Evolutionary conservation across 2,888 invertebrate genomes (phyloP).

Genomic region (Synergus itoensis): DNA sequence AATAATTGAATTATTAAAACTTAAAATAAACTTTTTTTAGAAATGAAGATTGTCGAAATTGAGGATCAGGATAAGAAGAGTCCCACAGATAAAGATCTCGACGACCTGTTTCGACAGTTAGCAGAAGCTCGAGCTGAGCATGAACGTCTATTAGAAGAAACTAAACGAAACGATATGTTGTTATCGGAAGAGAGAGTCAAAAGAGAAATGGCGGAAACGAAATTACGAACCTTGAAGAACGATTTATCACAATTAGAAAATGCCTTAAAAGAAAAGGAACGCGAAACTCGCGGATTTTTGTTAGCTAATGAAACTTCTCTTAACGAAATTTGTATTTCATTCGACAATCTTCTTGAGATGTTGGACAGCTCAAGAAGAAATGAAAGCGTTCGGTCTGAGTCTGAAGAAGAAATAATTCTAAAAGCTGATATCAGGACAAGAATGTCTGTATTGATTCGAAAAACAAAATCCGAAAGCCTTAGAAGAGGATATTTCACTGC

Average conservation of each 20-base stretch:
- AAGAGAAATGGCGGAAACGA: slow-evolving; percentile 67
- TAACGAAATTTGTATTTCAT: slow-evolving; percentile 69
- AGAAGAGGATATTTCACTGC: slow-evolving; percentile 55
- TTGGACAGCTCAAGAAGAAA: slow-evolving; percentile 60
- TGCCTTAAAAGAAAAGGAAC: slow-evolving; percentile 65
- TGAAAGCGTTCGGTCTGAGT: slow-evolving; percentile 26
- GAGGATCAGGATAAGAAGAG: slow-evolving; percentile 14
- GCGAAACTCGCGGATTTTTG: slow-evolving; percentile 66
- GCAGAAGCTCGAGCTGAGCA: slow-evolving; percentile 60
- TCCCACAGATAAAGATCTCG: slow-evolving; percentile 13
- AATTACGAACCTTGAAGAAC: slow-evolving; percentile 61
- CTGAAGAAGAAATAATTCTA: slow-evolving; percentile 6
- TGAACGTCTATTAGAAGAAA: slow-evolving; percentile 64
- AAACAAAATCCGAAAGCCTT: slow-evolving; percentile 73
- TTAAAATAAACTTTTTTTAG: slow-evolving; percentile 9
- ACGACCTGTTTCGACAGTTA: slow-evolving; percentile 54
- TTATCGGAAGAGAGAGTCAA: slow-evolving; percentile 68
- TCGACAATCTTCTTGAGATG: slow-evolving; percentile 67
- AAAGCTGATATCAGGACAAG: slow-evolving; percentile 61
- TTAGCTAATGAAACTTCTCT: slow-evolving; percentile 69
- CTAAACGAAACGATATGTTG: slow-evolving; percentile 57
- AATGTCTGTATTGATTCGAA: slow-evolving; percentile 67
- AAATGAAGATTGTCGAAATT: not conserved
- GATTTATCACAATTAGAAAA: slow-evolving; percentile 65
- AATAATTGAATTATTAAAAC: not conserved